phyloP scores from a whole-genome alignment of 2,888 invertebrate species.

The Cheilosia grossa region DNA sequence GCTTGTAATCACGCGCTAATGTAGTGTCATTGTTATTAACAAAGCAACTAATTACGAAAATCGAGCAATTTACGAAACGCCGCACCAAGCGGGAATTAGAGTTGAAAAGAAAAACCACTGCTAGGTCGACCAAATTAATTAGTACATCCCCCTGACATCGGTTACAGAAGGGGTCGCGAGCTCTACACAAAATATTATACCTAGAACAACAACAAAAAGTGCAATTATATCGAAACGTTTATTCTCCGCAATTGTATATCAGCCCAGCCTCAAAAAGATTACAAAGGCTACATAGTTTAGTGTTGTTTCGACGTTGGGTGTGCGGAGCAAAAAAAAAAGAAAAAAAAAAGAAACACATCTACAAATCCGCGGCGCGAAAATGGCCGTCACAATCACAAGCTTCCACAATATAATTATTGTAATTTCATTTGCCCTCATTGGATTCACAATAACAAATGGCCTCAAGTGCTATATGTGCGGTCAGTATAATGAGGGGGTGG shows the following conservation, averaged over 20 bases:
- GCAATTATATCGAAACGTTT: constrained; percentile 62
- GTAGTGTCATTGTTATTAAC: constrained; percentile 40
- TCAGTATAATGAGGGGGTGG: constrained; percentile 93
- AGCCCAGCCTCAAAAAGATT: constrained; percentile 20
- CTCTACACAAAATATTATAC: constrained; percentile 15
- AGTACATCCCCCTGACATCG: constrained; percentile 65
- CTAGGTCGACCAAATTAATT: constrained; percentile 66
- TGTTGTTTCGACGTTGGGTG: constrained; percentile 12
- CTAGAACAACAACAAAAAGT: constrained; percentile 38
- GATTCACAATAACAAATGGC: constrained; percentile 80
- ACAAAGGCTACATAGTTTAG: constrained; percentile 14
- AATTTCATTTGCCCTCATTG: constrained; percentile 79
- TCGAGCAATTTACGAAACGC: constrained; percentile 38
- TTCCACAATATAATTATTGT: constrained; percentile 76
- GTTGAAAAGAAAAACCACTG: constrained; percentile 54
- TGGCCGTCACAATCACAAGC: constrained; percentile 74
- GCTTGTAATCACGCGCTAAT: constrained; percentile 28
- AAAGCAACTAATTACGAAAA: constrained; percentile 33
- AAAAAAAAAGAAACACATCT: background rate
- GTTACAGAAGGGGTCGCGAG: constrained; percentile 52
- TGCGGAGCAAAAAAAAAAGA: background rate
- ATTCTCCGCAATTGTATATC: constrained; percentile 29
- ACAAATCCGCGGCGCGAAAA: constrained; percentile 29
- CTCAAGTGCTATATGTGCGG: constrained; percentile 90
- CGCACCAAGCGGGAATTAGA: constrained; percentile 39